Evolutionary conservation across 2,113 vertebrate genomes (phyloP).

Genomic region (Puma concolor): DNA sequence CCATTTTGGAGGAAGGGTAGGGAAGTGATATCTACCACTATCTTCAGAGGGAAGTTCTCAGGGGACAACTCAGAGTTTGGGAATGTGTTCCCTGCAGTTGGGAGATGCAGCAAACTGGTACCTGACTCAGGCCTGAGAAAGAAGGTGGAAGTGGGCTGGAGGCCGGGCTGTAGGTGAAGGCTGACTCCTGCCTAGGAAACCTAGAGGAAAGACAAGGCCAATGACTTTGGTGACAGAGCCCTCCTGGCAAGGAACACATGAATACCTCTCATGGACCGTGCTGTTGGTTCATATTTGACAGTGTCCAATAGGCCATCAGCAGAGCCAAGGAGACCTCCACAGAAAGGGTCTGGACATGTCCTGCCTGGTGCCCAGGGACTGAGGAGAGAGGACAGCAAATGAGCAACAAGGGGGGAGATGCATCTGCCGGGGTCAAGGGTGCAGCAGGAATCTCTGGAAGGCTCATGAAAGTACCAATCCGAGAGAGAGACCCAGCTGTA

Average conservation of each 20-base stretch:
- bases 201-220: not conserved
- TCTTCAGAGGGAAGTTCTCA: not conserved
- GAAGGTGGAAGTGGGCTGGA: not conserved
- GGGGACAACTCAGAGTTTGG: not conserved
- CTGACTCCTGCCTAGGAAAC: not conserved
- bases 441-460: not conserved
- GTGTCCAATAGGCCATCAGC: not conserved
- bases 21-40: not conserved
- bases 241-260: not conserved
- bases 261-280: not conserved
- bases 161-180: not conserved
- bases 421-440: not conserved
- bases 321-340: not conserved
- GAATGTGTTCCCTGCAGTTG: not conserved
- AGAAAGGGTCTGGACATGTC: not conserved
- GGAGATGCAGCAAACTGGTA: not conserved
- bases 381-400: not conserved
- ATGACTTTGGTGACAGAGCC: not conserved
- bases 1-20: not conserved
- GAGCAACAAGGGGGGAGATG: not conserved
- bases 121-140: not conserved
- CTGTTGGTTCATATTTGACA: not conserved
- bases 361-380: not conserved
- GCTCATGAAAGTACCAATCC: not conserved
- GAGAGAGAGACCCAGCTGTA: not conserved